Base-by-base conservation (phyloP, 2,113 vertebrate genomes). In the Zonotrichia leucophrys region DNA sequence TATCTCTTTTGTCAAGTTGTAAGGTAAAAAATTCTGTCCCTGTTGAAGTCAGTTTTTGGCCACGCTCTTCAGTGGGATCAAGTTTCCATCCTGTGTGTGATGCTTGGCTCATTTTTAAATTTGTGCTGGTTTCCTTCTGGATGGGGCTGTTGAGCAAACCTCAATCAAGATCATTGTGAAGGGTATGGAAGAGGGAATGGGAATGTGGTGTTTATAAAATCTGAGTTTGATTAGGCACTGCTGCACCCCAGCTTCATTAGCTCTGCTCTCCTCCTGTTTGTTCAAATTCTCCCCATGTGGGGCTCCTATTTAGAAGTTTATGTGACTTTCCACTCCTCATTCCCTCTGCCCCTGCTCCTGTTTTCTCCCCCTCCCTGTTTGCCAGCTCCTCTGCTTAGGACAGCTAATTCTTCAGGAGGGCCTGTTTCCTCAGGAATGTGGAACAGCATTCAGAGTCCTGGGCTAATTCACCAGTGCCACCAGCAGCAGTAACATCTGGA, bases 361-460 rank as follows among this genome's bases (percentile, higher is more conserved):
- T 83, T 96, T 95, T 70, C 64, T 88, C 27, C 39, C 67, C 49
- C 60, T 93, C 42, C 12, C 42, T 67, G 25, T 37, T 83, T 96
- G 79, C 79, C 73, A 83, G 90, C 83, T 86, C 16, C 76, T 79
- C 10, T 52, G 66, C 72, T 83, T 68, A 68, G 41, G 83, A 44
- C 60, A 90, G 66, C 63, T 92, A 60, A 94, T 95, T 93, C 86
- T 87, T 83, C 64, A 81, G 90, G 68, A 93, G 63, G 41, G 67
- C 64, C 67, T 93, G 39, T 93, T 95, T 96, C 90, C 92, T 93
- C 92, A 77, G 95, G 94, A 96, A 93, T 95, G 88, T 77, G 60
- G 33, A 79, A 83, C 9, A 23, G 44, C 59, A 41, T 70, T 77
- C 63, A 31, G 22, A 93, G 64, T 83, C 46, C 68, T 31, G 8